Percentiles rank a stretch among this genome's conserved stretches.
These are phyloP conservation scores for Xestia ashworthii DNA, from an alignment of 2,888 invertebrate species.

Conservation along the genomic window DNA sequence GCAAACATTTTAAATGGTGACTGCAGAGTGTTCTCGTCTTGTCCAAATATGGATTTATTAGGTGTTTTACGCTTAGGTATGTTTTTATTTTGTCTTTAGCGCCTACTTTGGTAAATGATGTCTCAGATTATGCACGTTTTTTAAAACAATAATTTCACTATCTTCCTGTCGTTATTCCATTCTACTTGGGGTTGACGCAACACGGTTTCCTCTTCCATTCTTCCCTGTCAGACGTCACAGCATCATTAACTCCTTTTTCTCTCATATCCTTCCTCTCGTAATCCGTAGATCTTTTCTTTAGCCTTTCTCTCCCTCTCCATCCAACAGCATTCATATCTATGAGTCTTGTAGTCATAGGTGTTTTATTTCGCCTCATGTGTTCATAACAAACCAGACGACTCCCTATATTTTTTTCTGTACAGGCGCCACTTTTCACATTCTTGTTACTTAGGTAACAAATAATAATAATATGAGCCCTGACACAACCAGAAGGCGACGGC, in stretches of 20 bases:
- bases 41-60: slow-evolving; percentile 58
- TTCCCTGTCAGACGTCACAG: too few relatives aligned
- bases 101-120: slow-evolving; percentile 23
- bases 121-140: background rate
- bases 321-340: background rate
- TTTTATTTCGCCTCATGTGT: background rate
- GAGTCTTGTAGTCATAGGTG: background rate
- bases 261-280: background rate
- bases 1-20: slow-evolving; percentile 62
- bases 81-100: slow-evolving; percentile 33
- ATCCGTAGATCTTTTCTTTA: background rate
- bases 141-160: background rate
- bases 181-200: background rate
- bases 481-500: too few relatives aligned
- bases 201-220: background rate
- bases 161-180: background rate
- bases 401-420: background rate
- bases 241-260: background rate
- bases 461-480: too few relatives aligned
- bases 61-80: slow-evolving; percentile 47
- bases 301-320: background rate
- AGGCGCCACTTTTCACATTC: background rate
- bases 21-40: slow-evolving; percentile 25
- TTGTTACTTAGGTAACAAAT: too few relatives aligned
- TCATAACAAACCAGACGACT: background rate